These are phyloP conservation scores for rat (Rattus norvegicus) DNA, from an alignment of 2,113 vertebrate genomes.

Conservation along the genomic window GRCr8 NC_086034.1:29921501-29922000, in stretches of 20 bases:
- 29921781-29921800: background rate
- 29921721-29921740: background rate
- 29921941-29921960: background rate
- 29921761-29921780: background rate
- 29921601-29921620: background rate
- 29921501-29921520: background rate
- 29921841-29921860: background rate
- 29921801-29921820: background rate
- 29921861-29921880: conserved; percentile 28
- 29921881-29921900: background rate
- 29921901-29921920: background rate
- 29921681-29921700: background rate
- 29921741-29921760: background rate
- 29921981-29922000: background rate
- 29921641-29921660: background rate
- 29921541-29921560: background rate
- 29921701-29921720: background rate
- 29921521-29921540: background rate
- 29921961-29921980: background rate
- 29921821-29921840: background rate
- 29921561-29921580: background rate
- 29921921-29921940: background rate
- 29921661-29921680: background rate
- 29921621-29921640: background rate
- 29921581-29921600: background rate